Conservation (phyloP, 92 coral and sea anemone genomes). For the Muricea muricata region DNA sequence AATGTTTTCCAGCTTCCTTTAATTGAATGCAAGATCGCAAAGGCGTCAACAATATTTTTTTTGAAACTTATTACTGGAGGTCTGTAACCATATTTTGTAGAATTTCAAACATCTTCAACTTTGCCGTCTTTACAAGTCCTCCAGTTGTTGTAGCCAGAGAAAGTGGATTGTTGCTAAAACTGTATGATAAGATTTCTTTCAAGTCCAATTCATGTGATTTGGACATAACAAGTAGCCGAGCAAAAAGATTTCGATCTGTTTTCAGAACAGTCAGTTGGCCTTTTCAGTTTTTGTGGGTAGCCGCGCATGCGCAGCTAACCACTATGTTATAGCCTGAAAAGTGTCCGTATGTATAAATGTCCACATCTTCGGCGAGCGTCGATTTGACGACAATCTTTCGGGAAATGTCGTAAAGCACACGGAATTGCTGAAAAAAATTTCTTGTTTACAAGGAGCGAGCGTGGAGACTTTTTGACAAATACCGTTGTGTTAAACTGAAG, state of each 20-base stretch:
- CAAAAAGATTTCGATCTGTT: not conserved
- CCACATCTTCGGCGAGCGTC: no score
- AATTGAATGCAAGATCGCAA: conserved; percentile 49
- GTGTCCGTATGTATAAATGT: no score
- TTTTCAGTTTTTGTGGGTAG: conserved; percentile 43
- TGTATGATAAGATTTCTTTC: conserved; percentile 45
- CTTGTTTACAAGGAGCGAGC: no score
- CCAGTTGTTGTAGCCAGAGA: conserved; percentile 39
- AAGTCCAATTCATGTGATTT: conserved; percentile 45
- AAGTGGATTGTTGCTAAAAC: conserved; percentile 41
- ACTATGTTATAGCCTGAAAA: no score
- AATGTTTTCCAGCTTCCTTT: conserved; percentile 53
- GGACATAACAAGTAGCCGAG: not conserved
- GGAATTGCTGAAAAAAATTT: no score
- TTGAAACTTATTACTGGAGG: conserved; percentile 50
- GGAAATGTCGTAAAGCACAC: no score
- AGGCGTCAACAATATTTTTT: conserved; percentile 41
- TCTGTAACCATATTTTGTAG: conserved; percentile 29
- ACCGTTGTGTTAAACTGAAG: no score
- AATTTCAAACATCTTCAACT: conserved; percentile 46
- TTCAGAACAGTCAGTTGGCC: conserved; percentile 23
- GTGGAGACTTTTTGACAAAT: no score
- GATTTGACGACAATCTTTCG: no score
- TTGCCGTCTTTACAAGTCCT: conserved; percentile 50
- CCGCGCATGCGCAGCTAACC: no score